Percentiles rank a stretch among this genome's conserved stretches.
phyloP scores from a whole-genome alignment of 2,797 vertebrate genomes.

The Pangasius macronema region DNA sequence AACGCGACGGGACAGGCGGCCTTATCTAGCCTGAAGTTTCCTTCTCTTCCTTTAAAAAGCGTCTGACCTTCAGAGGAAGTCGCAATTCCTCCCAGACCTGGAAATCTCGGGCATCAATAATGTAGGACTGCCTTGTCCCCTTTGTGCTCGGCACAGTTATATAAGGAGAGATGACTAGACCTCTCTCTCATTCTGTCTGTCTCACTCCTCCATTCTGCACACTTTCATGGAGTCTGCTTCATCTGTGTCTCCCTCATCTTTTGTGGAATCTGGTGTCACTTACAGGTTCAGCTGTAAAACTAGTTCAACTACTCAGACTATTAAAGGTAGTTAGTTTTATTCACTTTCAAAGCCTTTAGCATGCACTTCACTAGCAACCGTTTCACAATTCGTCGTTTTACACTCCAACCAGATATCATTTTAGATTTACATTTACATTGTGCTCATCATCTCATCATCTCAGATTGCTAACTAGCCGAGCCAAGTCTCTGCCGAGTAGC shows the following conservation, averaged over 20 bases:
- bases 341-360: background rate
- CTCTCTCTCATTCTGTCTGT: background rate
- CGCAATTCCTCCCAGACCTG: conserved; percentile 56
- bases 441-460: no score
- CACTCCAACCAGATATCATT: background rate
- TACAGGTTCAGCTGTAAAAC: conserved; percentile 64
- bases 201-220: conserved; percentile 3
- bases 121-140: conserved; percentile 60
- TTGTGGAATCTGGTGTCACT: conserved; percentile 52
- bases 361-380: background rate
- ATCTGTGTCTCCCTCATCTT: background rate
- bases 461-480: background rate
- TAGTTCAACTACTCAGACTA: background rate
- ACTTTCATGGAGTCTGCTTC: background rate
- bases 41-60: conserved; percentile 35
- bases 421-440: background rate
- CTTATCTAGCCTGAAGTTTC: conserved; percentile 48
- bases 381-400: background rate
- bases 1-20: conserved; percentile 29
- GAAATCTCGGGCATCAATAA: conserved; percentile 78
- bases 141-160: conserved; percentile 67
- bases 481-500: background rate
- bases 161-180: conserved; percentile 58
- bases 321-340: background rate
- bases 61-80: conserved; percentile 49